These are phyloP conservation scores for Agriotes lineatus DNA, from an alignment of 2,888 invertebrate genomes.

Conservation along the genomic window DNA sequence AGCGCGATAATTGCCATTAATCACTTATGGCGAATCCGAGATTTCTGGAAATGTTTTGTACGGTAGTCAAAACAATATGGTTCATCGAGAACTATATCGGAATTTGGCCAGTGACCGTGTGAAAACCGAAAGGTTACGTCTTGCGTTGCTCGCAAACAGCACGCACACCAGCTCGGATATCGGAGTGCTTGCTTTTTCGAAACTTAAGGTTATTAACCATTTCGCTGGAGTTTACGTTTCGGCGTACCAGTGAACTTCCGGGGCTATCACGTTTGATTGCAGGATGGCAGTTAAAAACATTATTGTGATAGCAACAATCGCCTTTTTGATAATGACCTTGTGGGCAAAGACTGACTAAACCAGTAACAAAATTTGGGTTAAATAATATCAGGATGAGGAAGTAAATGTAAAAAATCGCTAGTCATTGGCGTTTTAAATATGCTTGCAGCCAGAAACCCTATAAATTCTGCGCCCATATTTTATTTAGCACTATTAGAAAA, in stretches of 20 bases:
- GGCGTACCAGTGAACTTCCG: constrained; percentile 19
- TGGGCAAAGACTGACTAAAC: no score
- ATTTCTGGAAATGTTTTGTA: background rate
- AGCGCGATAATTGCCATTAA: no score
- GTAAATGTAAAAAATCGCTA: no score
- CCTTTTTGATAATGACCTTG: background rate
- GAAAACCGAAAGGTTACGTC: constrained; percentile 18
- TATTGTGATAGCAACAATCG: background rate
- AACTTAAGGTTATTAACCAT: constrained; percentile 20
- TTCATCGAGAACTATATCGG: constrained; percentile 9
- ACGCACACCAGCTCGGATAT: constrained; percentile 15
- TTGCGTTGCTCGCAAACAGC: background rate
- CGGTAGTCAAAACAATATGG: constrained; percentile 6
- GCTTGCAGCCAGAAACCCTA: no score
- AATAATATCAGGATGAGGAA: no score
- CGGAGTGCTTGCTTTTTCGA: background rate
- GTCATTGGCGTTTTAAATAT: no score
- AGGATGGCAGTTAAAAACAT: constrained; percentile 2
- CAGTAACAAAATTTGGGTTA: no score
- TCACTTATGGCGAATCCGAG: background rate
- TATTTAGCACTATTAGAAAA: no score
- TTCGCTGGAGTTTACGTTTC: constrained; percentile 15
- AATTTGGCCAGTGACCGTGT: constrained; percentile 21
- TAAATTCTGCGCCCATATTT: no score
- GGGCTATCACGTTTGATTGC: constrained; percentile 8